Evolutionary conservation across 2,797 vertebrate genomes (phyloP).

Genomic region (Scolopax rusticola): DNA sequence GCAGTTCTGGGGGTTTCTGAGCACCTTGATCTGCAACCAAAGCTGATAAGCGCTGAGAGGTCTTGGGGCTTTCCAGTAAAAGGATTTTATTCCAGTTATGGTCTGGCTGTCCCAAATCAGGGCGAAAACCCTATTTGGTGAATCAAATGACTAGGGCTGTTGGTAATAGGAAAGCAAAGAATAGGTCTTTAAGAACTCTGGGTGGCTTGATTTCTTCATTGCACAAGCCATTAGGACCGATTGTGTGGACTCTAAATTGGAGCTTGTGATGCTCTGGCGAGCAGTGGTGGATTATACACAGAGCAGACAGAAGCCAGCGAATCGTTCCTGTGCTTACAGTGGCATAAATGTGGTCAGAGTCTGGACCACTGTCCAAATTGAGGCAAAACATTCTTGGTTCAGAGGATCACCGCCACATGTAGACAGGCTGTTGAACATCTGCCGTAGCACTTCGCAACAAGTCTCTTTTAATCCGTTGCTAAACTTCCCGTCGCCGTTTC

Average conservation of each 20-base stretch:
- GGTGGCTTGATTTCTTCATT: not conserved
- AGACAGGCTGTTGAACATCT: not conserved
- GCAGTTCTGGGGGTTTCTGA: not conserved
- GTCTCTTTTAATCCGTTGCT: not conserved
- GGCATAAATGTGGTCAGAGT: not conserved
- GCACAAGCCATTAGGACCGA: not conserved
- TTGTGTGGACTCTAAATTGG: not conserved
- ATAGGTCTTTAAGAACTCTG: not conserved
- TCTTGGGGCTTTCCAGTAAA: not conserved
- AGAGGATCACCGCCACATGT: not conserved
- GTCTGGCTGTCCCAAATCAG: not conserved
- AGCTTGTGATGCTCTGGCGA: accelerated
- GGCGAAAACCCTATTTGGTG: not conserved
- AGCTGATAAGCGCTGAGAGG: not conserved
- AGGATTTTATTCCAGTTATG: not conserved
- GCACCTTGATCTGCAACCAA: not conserved
- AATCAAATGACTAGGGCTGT: not conserved
- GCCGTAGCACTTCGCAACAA: not conserved
- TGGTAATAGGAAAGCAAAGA: not conserved
- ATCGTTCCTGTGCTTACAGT: not conserved
- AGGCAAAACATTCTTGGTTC: not conserved
- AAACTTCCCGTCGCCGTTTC: not conserved
- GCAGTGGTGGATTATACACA: not conserved
- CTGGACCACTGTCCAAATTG: not conserved
- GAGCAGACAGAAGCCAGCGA: not conserved